Percentiles rank a stretch among this genome's conserved stretches.
Evolutionary conservation across 1,140 invertebrate species (phyloP).

Genomic region (Lepidostoma basale): DNA sequence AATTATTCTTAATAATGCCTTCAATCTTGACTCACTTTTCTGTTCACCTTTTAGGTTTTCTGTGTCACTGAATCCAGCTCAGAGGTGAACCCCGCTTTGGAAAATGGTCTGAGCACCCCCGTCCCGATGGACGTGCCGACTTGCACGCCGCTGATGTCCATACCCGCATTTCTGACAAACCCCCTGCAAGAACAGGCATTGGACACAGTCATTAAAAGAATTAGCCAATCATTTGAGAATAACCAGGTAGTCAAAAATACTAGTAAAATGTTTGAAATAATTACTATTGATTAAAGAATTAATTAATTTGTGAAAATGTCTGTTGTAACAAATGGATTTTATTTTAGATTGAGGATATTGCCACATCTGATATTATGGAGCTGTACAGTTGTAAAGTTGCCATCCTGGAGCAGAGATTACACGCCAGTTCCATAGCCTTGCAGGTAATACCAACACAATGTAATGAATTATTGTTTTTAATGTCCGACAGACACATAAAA

Average conservation of each 20-base stretch:
- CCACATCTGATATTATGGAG: constrained; percentile 72
- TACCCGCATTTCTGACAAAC: constrained; percentile 47
- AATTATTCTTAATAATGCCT: too few relatives aligned
- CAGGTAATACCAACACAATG: constrained; percentile 52
- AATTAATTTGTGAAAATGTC: too few relatives aligned
- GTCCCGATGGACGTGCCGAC: not conserved
- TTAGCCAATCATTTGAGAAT: constrained; percentile 54
- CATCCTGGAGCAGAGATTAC: constrained; percentile 55
- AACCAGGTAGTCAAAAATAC: constrained; percentile 50
- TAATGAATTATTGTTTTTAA: too few relatives aligned
- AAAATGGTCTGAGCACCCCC: not conserved
- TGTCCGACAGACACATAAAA: too few relatives aligned
- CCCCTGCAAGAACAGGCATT: constrained; percentile 60
- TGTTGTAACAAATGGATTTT: not conserved
- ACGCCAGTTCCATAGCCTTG: constrained; percentile 53
- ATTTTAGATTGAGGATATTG: constrained; percentile 59
- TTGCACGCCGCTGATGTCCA: not conserved
- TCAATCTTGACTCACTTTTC: not conserved
- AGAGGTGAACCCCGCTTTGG: not conserved
- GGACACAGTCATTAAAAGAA: constrained; percentile 58
- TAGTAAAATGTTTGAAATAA: too few relatives aligned
- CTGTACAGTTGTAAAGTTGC: constrained; percentile 71
- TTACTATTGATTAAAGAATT: too few relatives aligned
- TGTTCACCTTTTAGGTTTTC: constrained; percentile 32
- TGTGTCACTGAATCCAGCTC: not conserved